phyloP scores from a whole-genome alignment of 2,888 invertebrate genomes.

The Cosmia trapezina region DNA sequence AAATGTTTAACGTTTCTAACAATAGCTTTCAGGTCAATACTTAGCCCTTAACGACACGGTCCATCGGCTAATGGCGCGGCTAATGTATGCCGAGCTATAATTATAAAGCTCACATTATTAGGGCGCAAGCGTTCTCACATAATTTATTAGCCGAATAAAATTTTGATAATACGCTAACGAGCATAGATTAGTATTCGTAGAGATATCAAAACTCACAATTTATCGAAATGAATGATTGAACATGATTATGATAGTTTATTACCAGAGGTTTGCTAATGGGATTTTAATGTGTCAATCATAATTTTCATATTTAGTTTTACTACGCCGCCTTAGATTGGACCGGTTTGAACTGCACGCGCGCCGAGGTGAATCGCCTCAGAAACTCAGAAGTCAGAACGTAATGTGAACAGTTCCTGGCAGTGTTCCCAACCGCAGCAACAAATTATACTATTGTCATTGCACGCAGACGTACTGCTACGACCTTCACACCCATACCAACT shows the following conservation, averaged over 20 bases:
- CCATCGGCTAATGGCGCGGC: constrained; percentile 81
- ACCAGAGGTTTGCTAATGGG: constrained; percentile 43
- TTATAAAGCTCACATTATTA: constrained; percentile 78
- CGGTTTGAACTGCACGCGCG: constrained; percentile 63
- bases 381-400: constrained; percentile 52
- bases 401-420: constrained; percentile 77
- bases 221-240: constrained; percentile 14
- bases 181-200: constrained; percentile 12
- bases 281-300: constrained; percentile 51
- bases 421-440: constrained; percentile 73
- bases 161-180: constrained; percentile 16
- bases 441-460: constrained; percentile 74
- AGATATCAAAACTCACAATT: constrained; percentile 17
- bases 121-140: constrained; percentile 70
- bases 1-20: constrained; percentile 69
- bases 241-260: constrained; percentile 29
- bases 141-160: constrained; percentile 48
- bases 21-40: constrained; percentile 81
- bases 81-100: constrained; percentile 82
- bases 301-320: constrained; percentile 48
- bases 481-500: constrained; percentile 70
- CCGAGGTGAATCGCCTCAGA: constrained; percentile 72
- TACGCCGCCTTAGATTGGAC: constrained; percentile 50
- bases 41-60: constrained; percentile 79
- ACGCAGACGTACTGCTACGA: constrained; percentile 62